These are phyloP conservation scores for Metopia argyrocephala DNA, from an alignment of 2,888 invertebrate genomes.

Conservation along the genomic window DNA sequence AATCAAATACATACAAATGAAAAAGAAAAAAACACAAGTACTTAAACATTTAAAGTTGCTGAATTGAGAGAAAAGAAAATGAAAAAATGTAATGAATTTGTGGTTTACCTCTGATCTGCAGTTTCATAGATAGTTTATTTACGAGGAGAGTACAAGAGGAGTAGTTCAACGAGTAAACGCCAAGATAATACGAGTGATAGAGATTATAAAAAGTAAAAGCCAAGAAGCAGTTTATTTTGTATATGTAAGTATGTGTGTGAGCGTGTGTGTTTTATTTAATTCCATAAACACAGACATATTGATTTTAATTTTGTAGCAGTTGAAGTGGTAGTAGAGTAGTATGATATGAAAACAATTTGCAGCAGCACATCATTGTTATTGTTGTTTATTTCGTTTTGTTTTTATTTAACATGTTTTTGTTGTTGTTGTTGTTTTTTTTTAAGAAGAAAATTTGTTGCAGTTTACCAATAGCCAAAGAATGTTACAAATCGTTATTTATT, in stretches of 20 bases:
- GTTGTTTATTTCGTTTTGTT: constrained; percentile 51
- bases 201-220: background rate
- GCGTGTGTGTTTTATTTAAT: background rate
- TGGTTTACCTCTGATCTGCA: constrained; percentile 77
- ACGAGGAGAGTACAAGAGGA: constrained; percentile 4
- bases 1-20: too few species aligned
- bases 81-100: constrained; percentile 68
- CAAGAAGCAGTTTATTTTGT: background rate
- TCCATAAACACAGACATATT: background rate
- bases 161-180: background rate
- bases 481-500: background rate
- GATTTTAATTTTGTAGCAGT: constrained; percentile 22
- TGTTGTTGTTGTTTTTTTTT: background rate
- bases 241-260: constrained; percentile 1
- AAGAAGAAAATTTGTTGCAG: background rate
- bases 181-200: background rate
- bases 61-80: constrained; percentile 38
- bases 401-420: background rate
- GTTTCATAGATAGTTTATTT: constrained; percentile 13
- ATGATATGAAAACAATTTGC: constrained; percentile 36
- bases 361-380: constrained; percentile 31
- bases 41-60: background rate
- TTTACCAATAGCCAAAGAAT: background rate
- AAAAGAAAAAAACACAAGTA: too few species aligned
- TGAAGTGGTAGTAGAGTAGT: constrained; percentile 51